phyloP scores from a whole-genome alignment of 2,113 vertebrate genomes.

The Rhabdornis inornatus region DNA sequence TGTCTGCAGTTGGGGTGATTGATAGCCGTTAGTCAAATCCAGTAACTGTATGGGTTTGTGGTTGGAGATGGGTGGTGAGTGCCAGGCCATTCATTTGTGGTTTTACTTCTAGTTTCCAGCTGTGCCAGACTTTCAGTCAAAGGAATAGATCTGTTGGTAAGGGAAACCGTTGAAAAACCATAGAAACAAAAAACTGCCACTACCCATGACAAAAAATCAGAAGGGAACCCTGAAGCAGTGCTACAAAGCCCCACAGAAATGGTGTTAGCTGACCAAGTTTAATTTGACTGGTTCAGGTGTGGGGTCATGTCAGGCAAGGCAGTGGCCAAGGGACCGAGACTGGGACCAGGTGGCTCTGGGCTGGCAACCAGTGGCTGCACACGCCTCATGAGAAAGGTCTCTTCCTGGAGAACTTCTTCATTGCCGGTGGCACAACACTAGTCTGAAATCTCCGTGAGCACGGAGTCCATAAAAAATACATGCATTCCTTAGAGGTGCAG shows the following conservation, averaged over 20 bases:
- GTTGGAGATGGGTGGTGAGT: conserved; percentile 74
- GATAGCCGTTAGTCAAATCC: conserved; percentile 81
- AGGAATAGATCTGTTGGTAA: conserved; percentile 74
- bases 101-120: conserved; percentile 77
- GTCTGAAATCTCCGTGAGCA: neutral
- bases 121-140: conserved; percentile 74
- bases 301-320: neutral
- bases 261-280: neutral
- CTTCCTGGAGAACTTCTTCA: neutral
- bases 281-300: neutral
- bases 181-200: conserved; percentile 79
- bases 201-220: conserved; percentile 43
- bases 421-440: neutral
- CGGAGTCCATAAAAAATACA: neutral
- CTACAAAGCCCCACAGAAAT: neutral
- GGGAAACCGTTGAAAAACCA: conserved; percentile 77
- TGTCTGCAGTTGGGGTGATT: conserved; percentile 72
- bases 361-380: neutral
- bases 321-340: fast-evolving
- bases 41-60: conserved; percentile 77
- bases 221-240: neutral
- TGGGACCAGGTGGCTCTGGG: fast-evolving
- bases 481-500: neutral
- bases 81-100: conserved; percentile 78
- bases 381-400: neutral